Percentiles rank a stretch among this genome's conserved stretches.
These are phyloP conservation scores for Paguma larvata DNA, from an alignment of 2,797 vertebrate genomes.

Conservation along the genomic window DNA sequence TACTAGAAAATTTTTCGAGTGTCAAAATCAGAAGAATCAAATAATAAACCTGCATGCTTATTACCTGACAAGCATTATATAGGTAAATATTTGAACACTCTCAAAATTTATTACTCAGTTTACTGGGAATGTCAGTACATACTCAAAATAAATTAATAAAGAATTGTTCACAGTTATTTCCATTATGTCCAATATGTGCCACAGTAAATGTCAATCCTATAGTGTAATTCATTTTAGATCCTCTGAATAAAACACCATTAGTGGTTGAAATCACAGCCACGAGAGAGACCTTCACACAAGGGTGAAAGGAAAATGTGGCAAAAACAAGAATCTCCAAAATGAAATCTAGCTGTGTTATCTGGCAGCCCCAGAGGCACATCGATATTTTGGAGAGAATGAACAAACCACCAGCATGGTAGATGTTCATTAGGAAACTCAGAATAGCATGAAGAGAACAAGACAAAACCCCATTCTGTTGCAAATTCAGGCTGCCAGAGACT, in stretches of 20 bases:
- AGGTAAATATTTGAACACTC: not conserved
- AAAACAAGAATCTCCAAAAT: conserved; percentile 39
- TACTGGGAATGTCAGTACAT: not conserved
- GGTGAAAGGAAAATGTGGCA: not conserved
- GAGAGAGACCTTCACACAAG: not conserved
- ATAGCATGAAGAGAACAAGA: not conserved
- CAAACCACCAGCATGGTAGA: not conserved
- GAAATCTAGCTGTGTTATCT: not conserved
- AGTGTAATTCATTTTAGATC: not conserved
- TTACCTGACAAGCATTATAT: not conserved
- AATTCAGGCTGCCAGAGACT: not conserved
- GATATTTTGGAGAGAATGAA: not conserved
- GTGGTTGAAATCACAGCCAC: not conserved
- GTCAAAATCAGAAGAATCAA: not conserved
- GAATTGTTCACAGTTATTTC: not conserved
- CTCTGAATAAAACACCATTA: conserved; percentile 1
- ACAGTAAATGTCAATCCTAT: not conserved
- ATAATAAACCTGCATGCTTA: not conserved
- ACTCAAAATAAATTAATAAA: not conserved
- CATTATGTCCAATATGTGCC: not conserved
- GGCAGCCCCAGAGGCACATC: not conserved
- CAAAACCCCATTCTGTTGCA: not conserved
- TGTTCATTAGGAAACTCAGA: not conserved
- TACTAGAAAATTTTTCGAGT: not conserved
- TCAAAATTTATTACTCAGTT: not conserved